Base-by-base conservation (phyloP, 1,140 invertebrate genomes). In the Physella acuta region DNA sequence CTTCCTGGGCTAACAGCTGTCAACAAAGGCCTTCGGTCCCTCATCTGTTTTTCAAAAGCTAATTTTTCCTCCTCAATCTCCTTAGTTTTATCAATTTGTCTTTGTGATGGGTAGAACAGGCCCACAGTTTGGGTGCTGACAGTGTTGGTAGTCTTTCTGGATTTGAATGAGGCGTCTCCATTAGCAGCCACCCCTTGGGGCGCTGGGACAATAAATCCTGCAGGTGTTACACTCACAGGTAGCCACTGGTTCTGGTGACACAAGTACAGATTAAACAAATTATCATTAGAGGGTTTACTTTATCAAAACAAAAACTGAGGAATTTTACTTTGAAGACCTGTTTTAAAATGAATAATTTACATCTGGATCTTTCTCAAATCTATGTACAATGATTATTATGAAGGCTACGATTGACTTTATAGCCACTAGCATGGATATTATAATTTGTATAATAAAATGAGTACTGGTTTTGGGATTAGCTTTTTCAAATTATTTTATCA, bases 1-100 rank as follows among this genome's bases (percentile, higher is more conserved):
- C 81, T 82, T 4, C 85, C 85, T 56, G 85, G 84, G 73, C 83
- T 85, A 52, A 86, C 75, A 17, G 82, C 78, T 30, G 83, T 84
- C 34, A 85, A 61, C 28, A 84, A 69, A 17, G 83, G 83, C 30
- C 78, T 72, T 52, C 82, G 74, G 67, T 85, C 84, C 51, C 78
- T 76, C 78, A 83, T 79, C 55, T 78, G 74, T 68, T 80, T 82
- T 68, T 83, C 82, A 71, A 80, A 76, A 2, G 80, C 75, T 28
- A 75, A 44, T 30, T 81, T 82, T 51, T 83, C 81, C 37, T 82
- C 81, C 28, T 79, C 75, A 59, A 82, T 76, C 39, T 78, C 73
- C 33, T 78, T 76, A 53, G 77, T 75, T 36, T 80, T 79, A 26
- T 74, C 71, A 4, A 86, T 71, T 33, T 79, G 82, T 26, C 75